Evolutionary conservation across 2,888 invertebrate genomes (phyloP), one percentile per base, ranked within the genome.

Genomic region (Toxonevra muliebris): DNA sequence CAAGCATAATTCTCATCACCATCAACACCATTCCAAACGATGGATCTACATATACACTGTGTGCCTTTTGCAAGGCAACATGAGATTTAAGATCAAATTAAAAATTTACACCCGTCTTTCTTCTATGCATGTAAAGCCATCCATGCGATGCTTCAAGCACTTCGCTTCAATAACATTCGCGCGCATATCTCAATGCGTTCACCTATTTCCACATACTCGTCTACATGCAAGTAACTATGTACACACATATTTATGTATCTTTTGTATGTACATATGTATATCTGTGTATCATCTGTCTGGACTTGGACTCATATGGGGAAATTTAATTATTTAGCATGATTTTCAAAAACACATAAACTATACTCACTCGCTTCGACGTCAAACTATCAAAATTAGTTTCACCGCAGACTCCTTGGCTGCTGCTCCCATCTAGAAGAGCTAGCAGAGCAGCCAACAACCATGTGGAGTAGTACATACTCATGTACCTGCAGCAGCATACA

Each of bases 261-360:
- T 55, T 48, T 42, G 45, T 60, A 40, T 48, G 66, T 30, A 15
- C 53, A 50, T 58, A 42, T 43, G 13, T 61, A 55, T 67, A 42
- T 67, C 57, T 65, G 61, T 48, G 15, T 15, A 48, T 48, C 13
- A 15, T 48, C 12, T 48, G 15, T 2, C 8, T 48, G 48, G 13
- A 48, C 48, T n/a, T 9, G 2, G 7, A 43, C 30, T 20, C 30
- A 40, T 41, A 13, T 65, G 60, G 54, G 57, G 64, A 68, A 66
- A 66, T 70, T 68, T 70, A 74, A 74, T 74, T 74, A 74, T 71
- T 72, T 65, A 70, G 71, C 69, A 73, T 74, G 74, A 74, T 70
- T 71, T 71, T 74, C 65, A 62, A 69, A 70, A 74, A 70, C 66
- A 48, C 30, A 19, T 54, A 41, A 13, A 41, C 30, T 42, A 57